Evolutionary conservation across 2,888 invertebrate genomes (phyloP).

Genomic region (Incurvaria masculella): DNA sequence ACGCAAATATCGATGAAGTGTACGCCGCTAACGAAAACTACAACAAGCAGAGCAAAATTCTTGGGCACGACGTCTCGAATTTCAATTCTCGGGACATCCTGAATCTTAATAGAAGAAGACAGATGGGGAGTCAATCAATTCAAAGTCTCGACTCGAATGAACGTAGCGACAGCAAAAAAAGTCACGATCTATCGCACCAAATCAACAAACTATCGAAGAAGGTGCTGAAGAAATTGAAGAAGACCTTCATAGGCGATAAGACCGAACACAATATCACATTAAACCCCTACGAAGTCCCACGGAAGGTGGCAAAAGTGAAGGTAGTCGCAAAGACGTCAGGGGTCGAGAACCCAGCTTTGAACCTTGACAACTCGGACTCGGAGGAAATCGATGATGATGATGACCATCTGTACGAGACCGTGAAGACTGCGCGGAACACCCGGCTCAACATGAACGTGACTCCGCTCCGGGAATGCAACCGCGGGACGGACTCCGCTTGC

Average conservation of each 20-base stretch:
- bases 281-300: constrained; percentile 48
- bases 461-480: constrained; percentile 31
- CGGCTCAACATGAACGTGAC: constrained; percentile 43
- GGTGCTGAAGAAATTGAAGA: constrained; percentile 44
- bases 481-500: constrained; percentile 28
- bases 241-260: constrained; percentile 45
- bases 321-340: constrained; percentile 26
- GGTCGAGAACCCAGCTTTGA: constrained; percentile 44
- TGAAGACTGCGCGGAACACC: constrained; percentile 44
- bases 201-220: constrained; percentile 43
- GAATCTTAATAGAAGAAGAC: constrained; percentile 34
- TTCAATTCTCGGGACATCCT: constrained; percentile 44
- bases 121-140: constrained; percentile 5
- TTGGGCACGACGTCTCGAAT: constrained; percentile 44
- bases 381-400: constrained; percentile 30
- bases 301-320: constrained; percentile 36
- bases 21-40: constrained; percentile 21
- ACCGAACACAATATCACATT: constrained; percentile 27
- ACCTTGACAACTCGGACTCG: constrained; percentile 45
- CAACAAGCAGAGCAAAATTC: constrained; percentile 49
- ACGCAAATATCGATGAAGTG: constrained; percentile 37
- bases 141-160: constrained; percentile 31
- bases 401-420: constrained; percentile 43
- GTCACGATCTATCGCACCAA: constrained; percentile 28
- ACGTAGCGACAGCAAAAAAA: constrained; percentile 36